A percentile compares a stretch with the other conserved stretches of the same genome.
phyloP scores from a whole-genome alignment of 2,113 vertebrate genomes.

The Mixornis gularis region DNA sequence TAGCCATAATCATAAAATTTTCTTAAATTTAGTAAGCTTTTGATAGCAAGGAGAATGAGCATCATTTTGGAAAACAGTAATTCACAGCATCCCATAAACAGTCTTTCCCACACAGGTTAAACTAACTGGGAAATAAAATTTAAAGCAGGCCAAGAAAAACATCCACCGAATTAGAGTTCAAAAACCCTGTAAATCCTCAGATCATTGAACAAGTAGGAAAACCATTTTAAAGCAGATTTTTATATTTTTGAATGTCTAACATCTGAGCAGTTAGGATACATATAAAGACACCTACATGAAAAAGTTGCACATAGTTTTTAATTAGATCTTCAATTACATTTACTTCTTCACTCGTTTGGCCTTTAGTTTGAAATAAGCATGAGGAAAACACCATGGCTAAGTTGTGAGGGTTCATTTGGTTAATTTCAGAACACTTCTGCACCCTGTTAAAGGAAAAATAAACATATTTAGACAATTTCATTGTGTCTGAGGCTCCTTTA shows the following conservation, averaged over 20 bases:
- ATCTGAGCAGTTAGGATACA: neutral
- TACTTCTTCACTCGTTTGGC: conserved; percentile 85
- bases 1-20: neutral
- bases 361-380: conserved; percentile 91
- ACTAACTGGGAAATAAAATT: neutral
- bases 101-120: neutral
- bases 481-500: neutral
- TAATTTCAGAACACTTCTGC: conserved; percentile 90
- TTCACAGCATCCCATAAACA: neutral
- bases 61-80: neutral
- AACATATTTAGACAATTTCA: neutral
- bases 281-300: conserved; percentile 78
- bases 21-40: neutral
- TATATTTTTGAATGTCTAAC: neutral
- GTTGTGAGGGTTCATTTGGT: conserved; percentile 83
- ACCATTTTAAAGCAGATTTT: neutral
- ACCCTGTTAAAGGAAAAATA: conserved; percentile 75
- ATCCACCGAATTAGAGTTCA: neutral
- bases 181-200: neutral
- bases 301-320: conserved; percentile 89
- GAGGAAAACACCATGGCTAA: conserved; percentile 88
- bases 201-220: neutral
- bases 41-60: neutral
- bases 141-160: neutral
- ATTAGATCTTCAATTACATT: conserved; percentile 88